Evolutionary conservation across 2,888 invertebrate species (phyloP).

Genomic region (Pristionchus fissidentatus): DNA sequence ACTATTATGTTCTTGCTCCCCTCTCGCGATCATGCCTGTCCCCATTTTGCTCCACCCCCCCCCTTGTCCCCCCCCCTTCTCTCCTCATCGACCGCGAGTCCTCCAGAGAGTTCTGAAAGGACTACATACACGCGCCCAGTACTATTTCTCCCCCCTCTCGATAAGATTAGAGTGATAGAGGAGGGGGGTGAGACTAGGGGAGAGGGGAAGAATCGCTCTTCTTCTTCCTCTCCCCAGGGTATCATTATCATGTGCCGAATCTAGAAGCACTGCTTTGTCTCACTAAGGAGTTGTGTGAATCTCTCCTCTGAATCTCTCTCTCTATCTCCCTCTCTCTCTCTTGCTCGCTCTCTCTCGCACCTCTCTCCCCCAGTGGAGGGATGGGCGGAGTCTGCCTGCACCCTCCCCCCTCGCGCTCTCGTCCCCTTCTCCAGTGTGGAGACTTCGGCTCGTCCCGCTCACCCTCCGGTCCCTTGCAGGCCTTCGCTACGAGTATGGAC

Average conservation of each 20-base stretch:
- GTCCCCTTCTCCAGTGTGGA: constrained; percentile 5
- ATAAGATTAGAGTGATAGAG: constrained; percentile 23
- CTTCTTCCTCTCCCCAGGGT: constrained; percentile 4
- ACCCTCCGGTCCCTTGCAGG: not conserved
- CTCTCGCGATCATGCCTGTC: too few species aligned
- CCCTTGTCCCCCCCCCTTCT: not conserved
- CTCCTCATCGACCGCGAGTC: not conserved
- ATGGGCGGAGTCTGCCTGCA: constrained; percentile 1
- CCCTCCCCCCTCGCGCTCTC: not conserved
- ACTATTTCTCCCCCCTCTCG: too few species aligned
- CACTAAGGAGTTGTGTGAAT: constrained; percentile 29
- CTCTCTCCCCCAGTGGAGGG: not conserved
- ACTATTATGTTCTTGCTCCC: too few species aligned
- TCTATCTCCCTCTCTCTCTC: not conserved
- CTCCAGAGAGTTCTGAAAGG: constrained; percentile 15
- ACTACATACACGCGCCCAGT: not conserved
- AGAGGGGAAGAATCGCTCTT: not conserved
- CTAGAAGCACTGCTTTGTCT: not conserved
- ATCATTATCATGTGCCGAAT: not conserved
- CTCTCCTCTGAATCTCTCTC: constrained; percentile 5
- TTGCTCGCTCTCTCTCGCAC: not conserved
- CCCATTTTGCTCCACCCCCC: not conserved
- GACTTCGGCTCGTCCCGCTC: not conserved
- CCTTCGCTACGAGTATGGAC: not conserved
- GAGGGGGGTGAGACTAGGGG: not conserved